phyloP scores from a whole-genome alignment of 2,888 invertebrate species.

The Drosophila siamana region DNA sequence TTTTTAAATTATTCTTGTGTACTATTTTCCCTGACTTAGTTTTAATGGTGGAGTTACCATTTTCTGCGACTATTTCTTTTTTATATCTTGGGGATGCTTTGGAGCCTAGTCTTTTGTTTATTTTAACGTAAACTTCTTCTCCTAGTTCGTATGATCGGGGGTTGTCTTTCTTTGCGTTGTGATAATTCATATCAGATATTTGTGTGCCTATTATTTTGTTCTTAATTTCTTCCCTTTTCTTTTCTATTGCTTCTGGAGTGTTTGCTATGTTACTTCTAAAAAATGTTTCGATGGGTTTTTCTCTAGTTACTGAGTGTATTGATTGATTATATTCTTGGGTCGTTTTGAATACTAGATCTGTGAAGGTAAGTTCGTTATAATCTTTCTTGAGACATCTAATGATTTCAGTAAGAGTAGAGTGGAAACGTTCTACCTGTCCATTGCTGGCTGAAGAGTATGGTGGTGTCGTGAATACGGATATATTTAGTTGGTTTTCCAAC shows the following conservation, averaged over 20 bases:
- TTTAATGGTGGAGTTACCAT: slow-evolving; percentile 7
- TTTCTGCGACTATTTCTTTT: slow-evolving; percentile 15
- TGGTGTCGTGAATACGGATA: slow-evolving; percentile 1
- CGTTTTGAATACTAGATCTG: background rate
- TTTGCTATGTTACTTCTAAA: background rate
- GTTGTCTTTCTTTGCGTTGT: background rate
- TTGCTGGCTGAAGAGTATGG: slow-evolving; percentile 10
- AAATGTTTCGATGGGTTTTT: background rate
- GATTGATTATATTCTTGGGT: slow-evolving; percentile 13
- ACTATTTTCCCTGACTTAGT: slow-evolving; percentile 11
- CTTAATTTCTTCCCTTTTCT: background rate
- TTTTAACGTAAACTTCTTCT: slow-evolving; percentile 12
- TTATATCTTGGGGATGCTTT: slow-evolving; percentile 3
- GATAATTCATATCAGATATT: background rate
- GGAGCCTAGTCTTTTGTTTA: slow-evolving; percentile 16
- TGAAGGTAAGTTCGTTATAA: background rate
- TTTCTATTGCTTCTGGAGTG: background rate
- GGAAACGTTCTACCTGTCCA: slow-evolving; percentile 13
- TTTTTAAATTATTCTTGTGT: slow-evolving; percentile 12
- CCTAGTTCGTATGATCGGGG: slow-evolving; percentile 1
- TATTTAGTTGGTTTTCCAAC: background rate
- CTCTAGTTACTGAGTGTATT: background rate
- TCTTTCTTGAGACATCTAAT: background rate
- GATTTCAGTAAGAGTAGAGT: slow-evolving; percentile 2
- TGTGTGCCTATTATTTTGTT: background rate